Conservation (phyloP, 2,888 invertebrate species). For the Halictus ligatus region DNA sequence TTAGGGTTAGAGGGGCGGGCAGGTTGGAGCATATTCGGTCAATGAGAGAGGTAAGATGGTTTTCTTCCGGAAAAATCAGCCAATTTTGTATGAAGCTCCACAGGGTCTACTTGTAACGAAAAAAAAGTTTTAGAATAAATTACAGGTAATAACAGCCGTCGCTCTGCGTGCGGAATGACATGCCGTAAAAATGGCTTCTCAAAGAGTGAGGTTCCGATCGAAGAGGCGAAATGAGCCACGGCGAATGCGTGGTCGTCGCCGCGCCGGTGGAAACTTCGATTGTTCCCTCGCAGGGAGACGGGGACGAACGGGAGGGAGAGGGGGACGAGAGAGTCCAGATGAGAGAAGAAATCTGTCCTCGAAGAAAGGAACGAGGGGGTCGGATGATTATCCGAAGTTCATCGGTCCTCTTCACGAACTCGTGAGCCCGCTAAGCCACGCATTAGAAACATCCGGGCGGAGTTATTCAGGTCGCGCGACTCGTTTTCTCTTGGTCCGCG, state of each 20-base stretch:
- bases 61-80: too few species aligned
- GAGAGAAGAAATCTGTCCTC: constrained; percentile 29
- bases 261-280: constrained; percentile 20
- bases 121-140: too few species aligned
- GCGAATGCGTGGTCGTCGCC: background rate
- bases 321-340: background rate
- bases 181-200: background rate
- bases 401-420: constrained; percentile 71
- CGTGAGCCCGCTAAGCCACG: constrained; percentile 73
- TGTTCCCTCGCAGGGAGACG: background rate
- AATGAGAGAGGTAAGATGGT: too few species aligned
- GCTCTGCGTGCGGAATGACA: background rate
- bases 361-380: constrained; percentile 23
- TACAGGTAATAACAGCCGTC: background rate
- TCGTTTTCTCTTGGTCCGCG: constrained; percentile 62
- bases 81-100: too few species aligned
- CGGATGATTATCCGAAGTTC: constrained; percentile 73
- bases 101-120: too few species aligned
- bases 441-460: constrained; percentile 78
- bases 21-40: too few species aligned
- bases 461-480: constrained; percentile 76
- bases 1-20: too few species aligned
- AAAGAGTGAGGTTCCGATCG: background rate
- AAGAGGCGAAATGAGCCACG: constrained; percentile 11
- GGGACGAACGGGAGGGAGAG: too few species aligned